Evolutionary conservation across 1,140 invertebrate genomes (phyloP), one percentile per base, ranked within the genome.

Genomic region (Episyrphus balteatus): DNA sequence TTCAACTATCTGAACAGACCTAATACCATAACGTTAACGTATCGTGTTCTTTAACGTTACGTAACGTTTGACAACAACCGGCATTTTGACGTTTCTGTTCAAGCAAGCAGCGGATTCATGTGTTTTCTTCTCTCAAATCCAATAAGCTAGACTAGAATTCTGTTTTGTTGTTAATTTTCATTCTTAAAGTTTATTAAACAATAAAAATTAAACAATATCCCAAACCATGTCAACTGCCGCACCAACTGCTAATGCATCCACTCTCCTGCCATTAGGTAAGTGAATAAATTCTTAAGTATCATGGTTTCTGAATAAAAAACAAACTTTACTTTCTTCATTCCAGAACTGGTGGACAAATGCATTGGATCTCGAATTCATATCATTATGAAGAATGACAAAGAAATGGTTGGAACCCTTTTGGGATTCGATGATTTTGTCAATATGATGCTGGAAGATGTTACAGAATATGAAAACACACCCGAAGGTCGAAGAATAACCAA

Each of bases 391-490:
- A 96, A 95, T 69, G 95, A 99, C 61, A 98, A 97, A 71, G 96
- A 99, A 79, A 94, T 99, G 62, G 92, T 99, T 12, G 97, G 97
- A 47, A 98, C 94, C 0, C 70, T 99, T 15, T 74, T 92, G 49
- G 97, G 97, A 9, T 99, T 99, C 71, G 96, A 99, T 73, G 95
- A 98, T 72, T 99, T 97, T 73, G 97, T 99, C 13, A 99, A 95
- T 70, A 94, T 95, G 90, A 75, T 95, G 11, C 66, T 95, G 47
- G 91, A 93, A 62, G 89, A 93, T 72, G 89, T 92, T 0, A 92
- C 87, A 0, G 89, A 93, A 70, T 91, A 89, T 66, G 97, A 99
- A 75, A 90, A 84, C 17, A 99, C 96, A 1, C 84, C 92, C 3
- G 96, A 99, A 73, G 97, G 97, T 15, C 78, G 92, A 59, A 74